These are phyloP conservation scores for Napeogenes sylphis DNA, from an alignment of 2,888 invertebrate genomes.

Conservation along the genomic window DNA sequence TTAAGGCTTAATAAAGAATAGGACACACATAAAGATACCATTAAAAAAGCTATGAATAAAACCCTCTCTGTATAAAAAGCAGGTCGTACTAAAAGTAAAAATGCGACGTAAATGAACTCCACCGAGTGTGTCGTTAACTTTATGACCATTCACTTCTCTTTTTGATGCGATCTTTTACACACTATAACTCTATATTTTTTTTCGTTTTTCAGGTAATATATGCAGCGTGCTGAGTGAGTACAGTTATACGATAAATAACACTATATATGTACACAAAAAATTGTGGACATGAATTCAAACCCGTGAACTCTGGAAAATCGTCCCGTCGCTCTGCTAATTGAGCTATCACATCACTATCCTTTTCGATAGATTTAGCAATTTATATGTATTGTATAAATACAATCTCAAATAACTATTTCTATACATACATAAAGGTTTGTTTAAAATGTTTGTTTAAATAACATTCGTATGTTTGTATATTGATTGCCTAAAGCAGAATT, in stretches of 20 bases:
- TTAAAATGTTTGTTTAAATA: not conserved
- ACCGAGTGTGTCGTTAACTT: conserved; percentile 38
- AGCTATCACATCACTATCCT: too few relatives aligned
- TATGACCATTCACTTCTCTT: conserved; percentile 34
- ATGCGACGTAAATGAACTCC: conserved; percentile 36
- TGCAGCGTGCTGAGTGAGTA: not conserved
- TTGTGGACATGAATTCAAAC: too few relatives aligned
- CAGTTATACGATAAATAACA: too few relatives aligned
- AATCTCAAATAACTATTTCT: too few relatives aligned
- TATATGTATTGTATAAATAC: too few relatives aligned
- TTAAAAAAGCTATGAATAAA: conserved; percentile 10
- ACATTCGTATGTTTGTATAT: conserved; percentile 20
- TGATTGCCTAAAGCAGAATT: conserved; percentile 14
- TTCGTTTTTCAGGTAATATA: conserved; percentile 40
- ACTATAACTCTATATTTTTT: conserved; percentile 37
- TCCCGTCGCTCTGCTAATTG: too few relatives aligned
- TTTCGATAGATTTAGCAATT: too few relatives aligned
- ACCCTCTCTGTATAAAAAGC: conserved; percentile 16
- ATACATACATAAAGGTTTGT: not conserved
- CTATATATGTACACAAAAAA: too few relatives aligned
- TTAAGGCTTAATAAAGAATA: too few relatives aligned
- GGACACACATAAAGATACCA: not conserved
- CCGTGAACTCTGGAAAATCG: too few relatives aligned
- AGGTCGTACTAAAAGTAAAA: conserved; percentile 28
- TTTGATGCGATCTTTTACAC: conserved; percentile 37